Conservation (phyloP, 2,113 vertebrate genomes). For the Poecile atricapillus region DNA sequence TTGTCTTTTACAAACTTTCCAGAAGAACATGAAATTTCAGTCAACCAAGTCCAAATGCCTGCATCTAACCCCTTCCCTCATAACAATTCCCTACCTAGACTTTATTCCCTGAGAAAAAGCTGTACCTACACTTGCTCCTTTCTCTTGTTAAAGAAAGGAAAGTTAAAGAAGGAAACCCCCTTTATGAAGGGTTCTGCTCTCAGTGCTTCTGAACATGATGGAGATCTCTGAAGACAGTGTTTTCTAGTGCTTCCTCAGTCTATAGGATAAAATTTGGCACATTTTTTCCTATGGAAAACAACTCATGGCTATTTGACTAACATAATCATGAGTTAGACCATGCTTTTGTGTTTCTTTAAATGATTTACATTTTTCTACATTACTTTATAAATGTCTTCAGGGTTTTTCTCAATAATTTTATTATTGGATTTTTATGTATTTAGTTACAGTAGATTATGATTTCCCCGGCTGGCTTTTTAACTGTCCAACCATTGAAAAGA, state of each 20-base stretch:
- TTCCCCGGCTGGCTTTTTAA: background rate
- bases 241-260: background rate
- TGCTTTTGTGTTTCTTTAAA: background rate
- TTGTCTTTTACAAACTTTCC: background rate
- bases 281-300: background rate
- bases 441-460: constrained; percentile 1
- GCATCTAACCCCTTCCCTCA: background rate
- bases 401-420: background rate
- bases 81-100: background rate
- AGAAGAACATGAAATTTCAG: background rate
- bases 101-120: background rate
- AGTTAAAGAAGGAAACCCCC: background rate
- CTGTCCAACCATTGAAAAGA: background rate
- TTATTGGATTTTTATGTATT: background rate
- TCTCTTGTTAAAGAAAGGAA: background rate
- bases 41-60: background rate
- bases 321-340: background rate
- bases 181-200: background rate
- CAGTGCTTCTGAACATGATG: background rate
- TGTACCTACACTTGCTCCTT: background rate
- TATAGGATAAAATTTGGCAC: background rate
- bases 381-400: background rate
- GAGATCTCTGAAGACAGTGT: background rate
- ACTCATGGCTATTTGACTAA: background rate
- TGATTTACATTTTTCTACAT: background rate